Evolutionary conservation across 2,113 vertebrate species (phyloP).

Genomic region (Enhydra lutris): DNA sequence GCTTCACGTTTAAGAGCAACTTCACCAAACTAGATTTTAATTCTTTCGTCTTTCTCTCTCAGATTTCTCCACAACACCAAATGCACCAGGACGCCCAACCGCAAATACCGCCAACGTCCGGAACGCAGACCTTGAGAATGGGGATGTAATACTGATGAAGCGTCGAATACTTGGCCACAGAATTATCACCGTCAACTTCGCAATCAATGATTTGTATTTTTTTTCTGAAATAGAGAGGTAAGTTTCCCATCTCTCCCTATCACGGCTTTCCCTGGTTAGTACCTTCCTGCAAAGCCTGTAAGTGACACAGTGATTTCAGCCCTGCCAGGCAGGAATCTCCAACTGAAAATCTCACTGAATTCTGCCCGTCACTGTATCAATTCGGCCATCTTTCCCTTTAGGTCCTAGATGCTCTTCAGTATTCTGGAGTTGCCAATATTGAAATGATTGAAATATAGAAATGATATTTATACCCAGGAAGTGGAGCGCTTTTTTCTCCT

Average conservation of each 20-base stretch:
- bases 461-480: background rate
- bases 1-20: background rate
- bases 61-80: slow-evolving; percentile 53
- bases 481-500: background rate
- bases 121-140: background rate
- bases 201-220: slow-evolving; percentile 76
- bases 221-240: slow-evolving; percentile 82
- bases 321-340: too few species aligned
- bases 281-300: background rate
- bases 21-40: background rate
- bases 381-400: background rate
- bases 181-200: slow-evolving; percentile 76
- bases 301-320: background rate
- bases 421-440: background rate
- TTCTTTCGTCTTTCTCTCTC: background rate
- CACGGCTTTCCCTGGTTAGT: background rate
- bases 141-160: slow-evolving; percentile 15
- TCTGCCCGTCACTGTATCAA: background rate
- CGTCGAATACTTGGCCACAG: slow-evolving; percentile 65
- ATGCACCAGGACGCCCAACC: fast-evolving
- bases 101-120: fast-evolving
- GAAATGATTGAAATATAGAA: background rate
- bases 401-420: background rate
- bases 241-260: slow-evolving; percentile 8
- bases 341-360: background rate